Evolutionary conservation across 2,888 invertebrate genomes (phyloP).

Genomic region (Nemotelus nigrinus): DNA sequence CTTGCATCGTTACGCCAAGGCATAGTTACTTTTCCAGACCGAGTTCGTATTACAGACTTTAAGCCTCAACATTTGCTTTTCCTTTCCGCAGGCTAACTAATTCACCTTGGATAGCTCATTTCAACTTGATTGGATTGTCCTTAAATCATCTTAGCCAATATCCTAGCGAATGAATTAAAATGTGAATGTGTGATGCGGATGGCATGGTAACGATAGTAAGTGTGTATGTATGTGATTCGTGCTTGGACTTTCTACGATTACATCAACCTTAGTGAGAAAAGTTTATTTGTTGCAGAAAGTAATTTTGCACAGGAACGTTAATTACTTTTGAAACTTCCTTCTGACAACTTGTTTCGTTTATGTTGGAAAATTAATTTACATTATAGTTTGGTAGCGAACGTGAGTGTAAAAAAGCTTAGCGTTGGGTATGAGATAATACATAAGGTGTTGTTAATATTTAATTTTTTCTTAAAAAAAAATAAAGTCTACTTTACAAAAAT

Average conservation of each 20-base stretch:
- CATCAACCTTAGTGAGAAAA: conserved; percentile 14
- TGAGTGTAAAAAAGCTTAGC: no score
- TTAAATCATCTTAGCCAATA: conserved; percentile 34
- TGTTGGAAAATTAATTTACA: conserved; percentile 29
- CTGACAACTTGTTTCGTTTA: conserved; percentile 19
- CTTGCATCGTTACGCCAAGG: no score
- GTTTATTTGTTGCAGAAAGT: conserved; percentile 36
- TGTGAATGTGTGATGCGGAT: background rate
- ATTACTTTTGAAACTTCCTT: conserved; percentile 26
- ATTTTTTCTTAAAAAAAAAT: no score
- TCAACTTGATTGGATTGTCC: conserved; percentile 39
- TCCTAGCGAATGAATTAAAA: conserved; percentile 23
- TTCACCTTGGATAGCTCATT: conserved; percentile 29
- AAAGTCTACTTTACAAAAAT: no score
- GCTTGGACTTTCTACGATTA: conserved; percentile 36
- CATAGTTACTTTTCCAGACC: no score
- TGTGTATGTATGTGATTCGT: conserved; percentile 9
- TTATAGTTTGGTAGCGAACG: background rate
- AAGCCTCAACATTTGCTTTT: no score
- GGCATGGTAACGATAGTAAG: background rate
- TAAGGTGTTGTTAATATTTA: no score
- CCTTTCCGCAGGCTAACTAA: conserved; percentile 9
- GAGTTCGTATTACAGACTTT: no score
- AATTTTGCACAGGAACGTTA: conserved; percentile 32
- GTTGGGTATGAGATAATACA: no score